A percentile compares a stretch with the other conserved stretches of the same genome.
phyloP scores from a whole-genome alignment of 2,888 invertebrate genomes.

The Pyrrhosoma nymphula region DNA sequence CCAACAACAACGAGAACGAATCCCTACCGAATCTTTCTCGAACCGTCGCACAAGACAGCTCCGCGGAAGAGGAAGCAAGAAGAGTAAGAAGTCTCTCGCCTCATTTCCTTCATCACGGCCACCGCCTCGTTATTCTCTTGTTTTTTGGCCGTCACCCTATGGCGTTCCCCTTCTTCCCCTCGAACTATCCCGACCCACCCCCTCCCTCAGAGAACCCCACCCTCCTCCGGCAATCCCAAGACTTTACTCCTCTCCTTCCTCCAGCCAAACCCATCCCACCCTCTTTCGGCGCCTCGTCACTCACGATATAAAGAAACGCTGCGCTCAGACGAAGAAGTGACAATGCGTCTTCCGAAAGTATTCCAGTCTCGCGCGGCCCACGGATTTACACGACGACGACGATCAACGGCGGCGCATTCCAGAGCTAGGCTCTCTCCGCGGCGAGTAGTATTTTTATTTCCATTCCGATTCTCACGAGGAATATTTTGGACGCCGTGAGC shows the following conservation, averaged over 20 bases:
- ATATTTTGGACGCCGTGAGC: not conserved
- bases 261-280: not conserved
- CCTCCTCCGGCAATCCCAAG: not conserved
- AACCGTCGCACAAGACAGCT: not conserved
- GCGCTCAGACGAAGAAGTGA: conserved; percentile 42
- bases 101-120: conserved; percentile 63
- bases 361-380: conserved; percentile 41
- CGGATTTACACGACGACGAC: not conserved
- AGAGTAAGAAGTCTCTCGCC: conserved; percentile 3
- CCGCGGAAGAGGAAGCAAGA: not conserved
- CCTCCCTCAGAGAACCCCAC: not conserved
- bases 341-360: conserved; percentile 64
- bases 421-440: not conserved
- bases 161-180: not conserved
- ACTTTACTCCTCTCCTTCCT: not conserved
- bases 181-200: not conserved
- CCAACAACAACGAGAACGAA: not conserved
- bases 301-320: conserved; percentile 54
- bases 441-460: not conserved
- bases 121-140: conserved; percentile 51
- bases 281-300: conserved; percentile 47
- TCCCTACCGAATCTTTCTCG: not conserved
- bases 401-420: not conserved
- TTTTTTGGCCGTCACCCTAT: conserved; percentile 27
- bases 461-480: not conserved